A percentile compares a stretch with the other conserved stretches of the same genome.
These are phyloP conservation scores for Copidosoma floridanum DNA, from an alignment of 1,140 invertebrate genomes.

Conservation along the genomic window DNA sequence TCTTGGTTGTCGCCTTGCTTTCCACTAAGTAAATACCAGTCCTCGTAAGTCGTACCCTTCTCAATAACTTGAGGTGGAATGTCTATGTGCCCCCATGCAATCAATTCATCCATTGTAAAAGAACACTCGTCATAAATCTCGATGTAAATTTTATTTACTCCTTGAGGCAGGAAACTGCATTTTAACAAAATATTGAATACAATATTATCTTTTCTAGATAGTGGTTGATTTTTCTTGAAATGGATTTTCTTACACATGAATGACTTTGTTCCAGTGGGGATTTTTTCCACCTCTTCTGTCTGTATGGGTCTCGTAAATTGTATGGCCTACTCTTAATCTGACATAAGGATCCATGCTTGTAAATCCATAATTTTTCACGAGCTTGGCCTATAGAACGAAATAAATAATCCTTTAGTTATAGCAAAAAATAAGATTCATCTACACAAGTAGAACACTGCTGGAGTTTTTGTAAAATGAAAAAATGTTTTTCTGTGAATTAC, in stretches of 20 bases:
- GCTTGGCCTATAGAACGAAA: constrained; percentile 69
- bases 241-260: constrained; percentile 81
- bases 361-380: constrained; percentile 95
- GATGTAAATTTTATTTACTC: constrained; percentile 83
- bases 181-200: background rate
- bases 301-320: constrained; percentile 93
- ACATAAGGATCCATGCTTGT: constrained; percentile 96
- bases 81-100: constrained; percentile 86
- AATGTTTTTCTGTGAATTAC: constrained; percentile 46
- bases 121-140: constrained; percentile 97
- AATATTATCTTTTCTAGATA: background rate
- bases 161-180: constrained; percentile 76
- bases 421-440: background rate
- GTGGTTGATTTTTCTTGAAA: background rate
- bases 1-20: constrained; percentile 92
- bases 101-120: constrained; percentile 92
- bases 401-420: background rate
- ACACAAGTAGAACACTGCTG: too few species aligned
- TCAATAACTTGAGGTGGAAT: constrained; percentile 79
- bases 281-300: constrained; percentile 93
- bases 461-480: background rate
- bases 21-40: constrained; percentile 89
- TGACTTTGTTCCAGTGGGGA: constrained; percentile 91
- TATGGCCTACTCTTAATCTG: constrained; percentile 86
- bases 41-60: constrained; percentile 85